phyloP scores from a whole-genome alignment of 2,888 invertebrate species.

The Neelides folsomi region DNA sequence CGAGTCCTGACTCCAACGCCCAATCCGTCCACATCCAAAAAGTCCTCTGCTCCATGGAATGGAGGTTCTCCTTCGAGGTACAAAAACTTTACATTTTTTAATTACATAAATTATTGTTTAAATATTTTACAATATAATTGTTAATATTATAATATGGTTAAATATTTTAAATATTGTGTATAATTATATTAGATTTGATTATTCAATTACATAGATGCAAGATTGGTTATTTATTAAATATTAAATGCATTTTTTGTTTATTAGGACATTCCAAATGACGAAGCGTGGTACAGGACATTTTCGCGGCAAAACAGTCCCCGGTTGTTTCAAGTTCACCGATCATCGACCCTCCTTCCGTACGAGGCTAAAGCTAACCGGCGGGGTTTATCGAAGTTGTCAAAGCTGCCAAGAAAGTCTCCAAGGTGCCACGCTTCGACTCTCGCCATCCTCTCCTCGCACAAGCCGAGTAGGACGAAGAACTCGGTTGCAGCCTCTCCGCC shows the following conservation, averaged over 20 bases:
- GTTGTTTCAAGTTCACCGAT: neutral
- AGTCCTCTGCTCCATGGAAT: conserved; percentile 21
- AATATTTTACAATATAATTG: neutral
- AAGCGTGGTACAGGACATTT: conserved; percentile 68
- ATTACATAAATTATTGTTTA: too few relatives aligned
- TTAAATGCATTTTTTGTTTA: conserved; percentile 3
- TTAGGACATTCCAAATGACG: conserved; percentile 48
- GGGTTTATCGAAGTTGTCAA: conserved; percentile 25
- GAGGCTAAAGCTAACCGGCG: conserved; percentile 21
- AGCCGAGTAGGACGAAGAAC: conserved; percentile 3
- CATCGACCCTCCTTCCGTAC: conserved; percentile 23
- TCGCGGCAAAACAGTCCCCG: conserved; percentile 52
- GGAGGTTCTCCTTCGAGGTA: conserved; percentile 32
- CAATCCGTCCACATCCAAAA: conserved; percentile 27
- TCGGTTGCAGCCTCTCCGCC: neutral
- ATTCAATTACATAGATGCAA: too few relatives aligned
- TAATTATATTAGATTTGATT: too few relatives aligned
- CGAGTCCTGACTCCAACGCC: conserved; percentile 1
- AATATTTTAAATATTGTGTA: neutral
- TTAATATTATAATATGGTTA: neutral
- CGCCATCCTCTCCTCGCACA: conserved; percentile 50
- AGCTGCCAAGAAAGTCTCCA: conserved; percentile 62
- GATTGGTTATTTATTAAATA: too few relatives aligned
- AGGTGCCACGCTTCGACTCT: conserved; percentile 76
- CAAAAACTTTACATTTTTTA: neutral